Conservation (phyloP, 2,797 vertebrate species). For the Limnodromus scolopaceus region DNA sequence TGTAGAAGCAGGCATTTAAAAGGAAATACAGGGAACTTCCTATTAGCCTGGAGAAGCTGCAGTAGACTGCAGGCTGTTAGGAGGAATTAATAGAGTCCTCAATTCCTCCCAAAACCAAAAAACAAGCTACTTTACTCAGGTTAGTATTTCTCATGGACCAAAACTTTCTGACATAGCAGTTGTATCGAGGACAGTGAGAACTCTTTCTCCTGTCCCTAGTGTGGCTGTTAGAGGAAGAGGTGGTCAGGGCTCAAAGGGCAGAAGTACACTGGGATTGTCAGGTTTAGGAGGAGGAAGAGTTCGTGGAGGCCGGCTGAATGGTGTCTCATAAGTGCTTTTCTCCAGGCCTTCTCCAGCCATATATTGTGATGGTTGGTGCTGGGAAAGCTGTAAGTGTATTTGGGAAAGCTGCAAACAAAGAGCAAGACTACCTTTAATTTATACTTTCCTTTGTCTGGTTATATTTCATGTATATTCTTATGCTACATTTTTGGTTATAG, state of each 20-base stretch:
- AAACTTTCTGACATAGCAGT: not conserved
- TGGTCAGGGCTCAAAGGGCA: not conserved
- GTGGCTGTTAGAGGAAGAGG: not conserved
- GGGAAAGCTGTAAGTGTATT: not conserved
- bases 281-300: not conserved
- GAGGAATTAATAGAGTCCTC: not conserved
- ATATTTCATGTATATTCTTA: not conserved
- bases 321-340: not conserved
- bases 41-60: not conserved
- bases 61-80: not conserved
- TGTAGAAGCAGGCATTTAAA: not conserved
- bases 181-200: rapidly evolving
- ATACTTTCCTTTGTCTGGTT: not conserved
- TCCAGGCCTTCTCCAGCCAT: not conserved
- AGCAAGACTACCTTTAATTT: not conserved
- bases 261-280: rapidly evolving
- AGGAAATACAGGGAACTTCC: not conserved
- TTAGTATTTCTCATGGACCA: not conserved
- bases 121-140: not conserved
- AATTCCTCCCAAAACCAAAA: not conserved
- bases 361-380: not conserved
- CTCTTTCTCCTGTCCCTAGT: not conserved
- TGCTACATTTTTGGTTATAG: not conserved
- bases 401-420: not conserved
- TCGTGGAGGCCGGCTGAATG: not conserved